Conservation (phyloP, 2,113 vertebrate genomes). For the Helogale parvula region DNA sequence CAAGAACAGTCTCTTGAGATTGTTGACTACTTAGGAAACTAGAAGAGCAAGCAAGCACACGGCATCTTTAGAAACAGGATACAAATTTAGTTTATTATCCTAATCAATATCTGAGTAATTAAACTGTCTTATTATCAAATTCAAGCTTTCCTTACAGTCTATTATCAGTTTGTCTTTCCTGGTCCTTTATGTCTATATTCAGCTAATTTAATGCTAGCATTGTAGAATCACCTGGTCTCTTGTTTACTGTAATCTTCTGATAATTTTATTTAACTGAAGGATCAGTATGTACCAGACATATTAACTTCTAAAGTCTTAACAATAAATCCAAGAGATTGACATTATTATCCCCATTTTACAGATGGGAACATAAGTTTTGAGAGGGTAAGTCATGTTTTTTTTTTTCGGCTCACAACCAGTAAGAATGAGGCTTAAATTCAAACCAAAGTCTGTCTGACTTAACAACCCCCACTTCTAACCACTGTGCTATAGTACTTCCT, state of each 20-base stretch:
- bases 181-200: conserved; percentile 58
- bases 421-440: conserved; percentile 40
- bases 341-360: conserved; percentile 9
- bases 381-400: background rate
- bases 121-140: conserved; percentile 77
- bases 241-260: background rate
- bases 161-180: conserved; percentile 67
- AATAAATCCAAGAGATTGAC: background rate
- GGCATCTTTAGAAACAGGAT: conserved; percentile 73
- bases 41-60: conserved; percentile 23
- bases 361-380: conserved; percentile 12
- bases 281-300: background rate
- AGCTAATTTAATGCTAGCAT: conserved; percentile 60
- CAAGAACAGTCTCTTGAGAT: conserved; percentile 46
- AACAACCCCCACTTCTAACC: conserved; percentile 62
- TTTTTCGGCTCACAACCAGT: background rate
- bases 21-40: conserved; percentile 62
- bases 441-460: conserved; percentile 53
- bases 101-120: conserved; percentile 81
- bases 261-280: conserved; percentile 30
- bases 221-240: conserved; percentile 35
- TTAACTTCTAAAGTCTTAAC: conserved; percentile 13
- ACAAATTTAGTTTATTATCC: conserved; percentile 69
- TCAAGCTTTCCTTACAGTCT: conserved; percentile 75
- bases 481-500: conserved; percentile 66